phyloP scores from a whole-genome alignment of 2,113 vertebrate species.

The Cynocephalus volans region DNA sequence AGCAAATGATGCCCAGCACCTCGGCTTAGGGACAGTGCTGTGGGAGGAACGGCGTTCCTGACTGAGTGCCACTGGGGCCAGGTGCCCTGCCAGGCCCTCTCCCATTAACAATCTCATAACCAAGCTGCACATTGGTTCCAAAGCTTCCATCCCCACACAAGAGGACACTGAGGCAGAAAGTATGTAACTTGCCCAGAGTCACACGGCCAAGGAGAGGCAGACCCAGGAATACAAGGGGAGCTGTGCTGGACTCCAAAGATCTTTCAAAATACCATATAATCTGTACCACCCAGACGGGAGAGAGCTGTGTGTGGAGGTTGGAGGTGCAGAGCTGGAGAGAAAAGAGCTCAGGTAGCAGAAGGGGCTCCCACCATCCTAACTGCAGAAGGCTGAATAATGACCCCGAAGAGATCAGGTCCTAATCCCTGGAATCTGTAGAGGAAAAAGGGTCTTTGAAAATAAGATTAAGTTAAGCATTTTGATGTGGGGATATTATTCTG shows the following conservation, averaged over 20 bases:
- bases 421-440: background rate
- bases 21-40: rapidly evolving
- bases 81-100: background rate
- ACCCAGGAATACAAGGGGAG: background rate
- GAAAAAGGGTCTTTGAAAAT: background rate
- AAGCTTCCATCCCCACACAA: background rate
- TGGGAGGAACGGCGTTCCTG: rapidly evolving
- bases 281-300: background rate
- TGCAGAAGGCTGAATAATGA: background rate
- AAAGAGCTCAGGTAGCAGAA: background rate
- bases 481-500: background rate
- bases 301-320: background rate
- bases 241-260: background rate
- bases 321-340: background rate
- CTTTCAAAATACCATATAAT: background rate
- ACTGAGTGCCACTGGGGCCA: background rate
- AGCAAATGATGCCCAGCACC: rapidly evolving
- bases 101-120: background rate
- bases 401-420: background rate
- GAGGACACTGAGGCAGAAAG: background rate
- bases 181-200: background rate
- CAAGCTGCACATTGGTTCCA: background rate
- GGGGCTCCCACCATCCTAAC: background rate
- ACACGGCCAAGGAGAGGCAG: background rate
- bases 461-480: background rate